Base-by-base conservation (phyloP, 2,113 vertebrate genomes). In the Carollia perspicillata region DNA sequence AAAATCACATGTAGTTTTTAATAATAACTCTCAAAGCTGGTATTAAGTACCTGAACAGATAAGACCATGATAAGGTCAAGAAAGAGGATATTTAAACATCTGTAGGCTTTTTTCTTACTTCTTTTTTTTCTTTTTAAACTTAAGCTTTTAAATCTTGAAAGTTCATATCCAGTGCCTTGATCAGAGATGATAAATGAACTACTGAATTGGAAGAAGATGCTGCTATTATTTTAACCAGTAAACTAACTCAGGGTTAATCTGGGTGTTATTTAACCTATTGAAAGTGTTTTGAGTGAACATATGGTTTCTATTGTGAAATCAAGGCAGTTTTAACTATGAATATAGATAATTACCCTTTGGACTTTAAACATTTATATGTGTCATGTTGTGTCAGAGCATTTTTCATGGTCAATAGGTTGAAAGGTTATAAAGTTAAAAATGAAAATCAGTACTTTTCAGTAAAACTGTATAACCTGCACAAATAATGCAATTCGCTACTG, bases 351-450 rank as follows among this genome's bases (percentile, higher is more conserved):
- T 99, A 98, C 98, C 98, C 98, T 99, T 98, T 98, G 95, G 98
- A 98, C 98, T 98, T 98, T 98, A 98, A 99, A 98, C 98, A 98
- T 98, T 98, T 98, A 98, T 99, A 98, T 97, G 98, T 98, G 98
- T 98, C 98, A 98, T n/a, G 17, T 98, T 98, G 98, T 98, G 98
- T 98, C 97, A 98, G 97, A 98, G 97, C 97, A 98, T 98, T 98
- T 98, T 98, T 98, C 98, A 98, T 98, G 98, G 98, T 98, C 98
- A 98, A 97, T 98, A 98, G 98, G 98, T 98, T 98, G 98, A 98
- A 98, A 99, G 98, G 98, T 98, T 98, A 98, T 89, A 97, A 98
- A 98, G 98, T 98, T 93, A 96, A 98, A 98, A 98, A 98, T 91
- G 95, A 98, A 98, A 98, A 98, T 97, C 95, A 96, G 94, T 96